Evolutionary conservation across 2,888 invertebrate genomes (phyloP), one percentile per base, ranked within the genome.

Genomic region (Dinocampus coccinellae): DNA sequence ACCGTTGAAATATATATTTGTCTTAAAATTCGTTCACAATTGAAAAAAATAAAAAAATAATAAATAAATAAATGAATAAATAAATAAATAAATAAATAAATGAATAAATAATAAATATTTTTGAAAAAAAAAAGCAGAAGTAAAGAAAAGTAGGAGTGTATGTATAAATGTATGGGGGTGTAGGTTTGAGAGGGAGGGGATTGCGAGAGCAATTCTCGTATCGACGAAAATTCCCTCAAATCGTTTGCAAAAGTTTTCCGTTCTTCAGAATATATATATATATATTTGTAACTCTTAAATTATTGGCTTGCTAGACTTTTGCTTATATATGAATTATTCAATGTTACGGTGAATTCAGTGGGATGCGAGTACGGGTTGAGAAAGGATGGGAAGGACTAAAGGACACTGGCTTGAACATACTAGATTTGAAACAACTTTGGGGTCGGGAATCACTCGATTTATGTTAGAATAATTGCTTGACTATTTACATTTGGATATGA

Each of bases 271-370:
- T 47, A 47, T 16, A 20, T 9, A 47, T 47, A 47, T 16, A 47
- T 47, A 47, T 7, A 47, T 47, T 16, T 7, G 29, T 63, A n/a
- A 47, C 63, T n/a, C 63, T 73, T 80, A 78, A 81, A 81, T 80
- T 79, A 80, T 79, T 75, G 76, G 74, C 75, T 75, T 70, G 73
- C 53, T 68, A 68, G 76, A 78, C 78, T 78, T 75, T 77, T 76
- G 77, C 71, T 72, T 74, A 79, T 47, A 47, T 81, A 47, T 81
- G 79, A 76, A 81, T 81, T 81, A 81, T 81, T 81, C 81, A 81
- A 76, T 73, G 65, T 74, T 73, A 70, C 70, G 62, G 70, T 47
- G 53, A 57, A 42, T 63, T 58, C 29, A 36, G 60, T 47, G 61
- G 64, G 62, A 61, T 20, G 20, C 16, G 13, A 55, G 47, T 16